Evolutionary conservation across 2,888 invertebrate genomes (phyloP), one percentile per base, ranked within the genome.

Genomic region (Abscondita cerata): DNA sequence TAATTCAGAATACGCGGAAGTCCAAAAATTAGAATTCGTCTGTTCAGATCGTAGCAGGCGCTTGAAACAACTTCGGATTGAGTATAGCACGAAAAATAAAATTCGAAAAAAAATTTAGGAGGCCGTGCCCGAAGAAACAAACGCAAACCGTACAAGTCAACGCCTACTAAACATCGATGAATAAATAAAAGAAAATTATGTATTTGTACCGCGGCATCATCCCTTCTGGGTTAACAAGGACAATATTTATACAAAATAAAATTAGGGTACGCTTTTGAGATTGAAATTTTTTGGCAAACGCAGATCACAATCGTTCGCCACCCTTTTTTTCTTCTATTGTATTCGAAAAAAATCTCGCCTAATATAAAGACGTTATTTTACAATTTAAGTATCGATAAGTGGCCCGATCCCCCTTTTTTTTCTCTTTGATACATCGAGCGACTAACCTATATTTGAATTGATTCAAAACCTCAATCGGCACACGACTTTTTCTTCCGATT

Each of bases 321-420:
- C 59, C 63, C 59, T 40, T 61, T 50, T 40, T 51, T 44, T 52
- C 18, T 57, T 31, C 56, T 31, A 48, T 57, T 59, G 59, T 59
- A 40, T 16, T 44, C 9, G n/a, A 25, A 25, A 25, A n/a, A 60
- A 64, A 57, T 60, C 64, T 50, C 63, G 58, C 63, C 56, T 66
- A 44, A 52, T 55, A 63, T 60, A 64, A 63, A 61, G 59, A 59
- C 61, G 61, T 64, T 52, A 61, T 59, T 64, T 59, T 52, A 55
- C 56, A 60, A 64, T 62, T 50, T 62, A 65, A 62, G 59, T 57
- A 62, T 65, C 65, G 65, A 65, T 65, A 65, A 65, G 65, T 65
- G 59, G 65, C 41, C 13, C 15, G 51, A 44, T 36, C 59, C 59
- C 62, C 53, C 41, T 62, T 58, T 41, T 20, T 40, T 13, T n/a